These are phyloP conservation scores for Rhea americana DNA, from an alignment of 2,113 vertebrate species.

Conservation along the genomic window DNA sequence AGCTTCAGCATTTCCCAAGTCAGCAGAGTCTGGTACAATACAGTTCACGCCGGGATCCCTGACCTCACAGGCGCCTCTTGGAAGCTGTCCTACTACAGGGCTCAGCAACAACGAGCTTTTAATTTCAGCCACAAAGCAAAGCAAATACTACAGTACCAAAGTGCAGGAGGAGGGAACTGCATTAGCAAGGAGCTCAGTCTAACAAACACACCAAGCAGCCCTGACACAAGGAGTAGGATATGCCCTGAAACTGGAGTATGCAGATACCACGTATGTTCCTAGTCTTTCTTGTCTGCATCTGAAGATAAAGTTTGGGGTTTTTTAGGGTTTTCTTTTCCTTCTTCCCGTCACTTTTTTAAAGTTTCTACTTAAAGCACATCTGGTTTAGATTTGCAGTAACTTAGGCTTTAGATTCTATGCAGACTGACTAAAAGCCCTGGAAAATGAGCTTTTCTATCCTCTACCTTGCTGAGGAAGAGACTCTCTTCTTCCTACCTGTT, in stretches of 20 bases:
- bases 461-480: not conserved
- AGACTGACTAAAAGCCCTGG: not conserved
- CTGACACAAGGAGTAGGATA: not conserved
- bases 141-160: not conserved
- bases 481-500: not conserved
- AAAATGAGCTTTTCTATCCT: not conserved
- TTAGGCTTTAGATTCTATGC: not conserved
- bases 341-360: not conserved
- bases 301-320: not conserved
- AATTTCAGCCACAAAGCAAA: not conserved
- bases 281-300: not conserved
- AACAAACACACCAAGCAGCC: accelerated
- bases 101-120: not conserved
- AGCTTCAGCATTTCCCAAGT: not conserved
- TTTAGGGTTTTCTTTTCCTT: not conserved
- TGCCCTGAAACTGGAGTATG: not conserved
- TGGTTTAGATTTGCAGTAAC: constrained; percentile 20
- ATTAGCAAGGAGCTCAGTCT: not conserved
- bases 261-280: not conserved
- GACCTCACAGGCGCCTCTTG: not conserved
- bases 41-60: not conserved
- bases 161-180: not conserved
- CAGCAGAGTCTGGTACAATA: not conserved
- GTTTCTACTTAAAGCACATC: not conserved
- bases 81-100: not conserved